Base-by-base conservation (phyloP, 1,140 invertebrate species). In the Oreohelix idahoensis region DNA sequence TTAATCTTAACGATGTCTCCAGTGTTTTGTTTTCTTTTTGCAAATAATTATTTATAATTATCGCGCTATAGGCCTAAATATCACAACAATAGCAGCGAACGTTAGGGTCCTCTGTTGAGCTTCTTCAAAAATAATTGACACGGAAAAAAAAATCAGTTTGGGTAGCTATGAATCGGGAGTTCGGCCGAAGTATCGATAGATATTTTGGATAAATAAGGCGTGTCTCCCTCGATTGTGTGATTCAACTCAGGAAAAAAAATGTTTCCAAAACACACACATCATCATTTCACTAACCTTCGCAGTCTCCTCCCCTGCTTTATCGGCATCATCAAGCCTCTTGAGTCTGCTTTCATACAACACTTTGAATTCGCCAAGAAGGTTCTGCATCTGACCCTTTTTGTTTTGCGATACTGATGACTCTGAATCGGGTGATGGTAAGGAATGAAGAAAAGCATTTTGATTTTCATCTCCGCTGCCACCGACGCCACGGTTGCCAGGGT, bases 341-440 rank as follows among this genome's bases (percentile, higher is more conserved):
- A 92, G 82, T 85, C 89, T 88, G 58, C 85, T 86, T 85, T 91
- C 90, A 83, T 92, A 92, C 26, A 91, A 80, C 10, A 85, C 85
- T 82, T 88, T 89, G 82, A 92, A 92, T 84, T 91, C 90, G 15
- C 87, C 88, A 58, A 92, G 81, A 70, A 92, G 84, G 51, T 85
- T 88, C 63, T 90, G 89, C 89, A 92, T 90, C 49, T 89, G 88
- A 29, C 90, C 89, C 74, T 73, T 73, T 71, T 49, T 79, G 38
- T 70, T 58, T 70, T 70, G 45, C 36, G 35, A 23, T 17, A 63
- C 29, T n/a, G 20, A n/a, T 23, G 35, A 38, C 8, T 35, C 49
- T 15, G 36, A 58, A 23, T 36, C 20, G n/a, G 45, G 32, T 38
- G 45, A 15, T 17, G 71, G 58, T 26, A 63, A 42, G 58, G 17